Evolutionary conservation across 2,888 invertebrate species (phyloP).

Genomic region (Polyploca ridens): DNA sequence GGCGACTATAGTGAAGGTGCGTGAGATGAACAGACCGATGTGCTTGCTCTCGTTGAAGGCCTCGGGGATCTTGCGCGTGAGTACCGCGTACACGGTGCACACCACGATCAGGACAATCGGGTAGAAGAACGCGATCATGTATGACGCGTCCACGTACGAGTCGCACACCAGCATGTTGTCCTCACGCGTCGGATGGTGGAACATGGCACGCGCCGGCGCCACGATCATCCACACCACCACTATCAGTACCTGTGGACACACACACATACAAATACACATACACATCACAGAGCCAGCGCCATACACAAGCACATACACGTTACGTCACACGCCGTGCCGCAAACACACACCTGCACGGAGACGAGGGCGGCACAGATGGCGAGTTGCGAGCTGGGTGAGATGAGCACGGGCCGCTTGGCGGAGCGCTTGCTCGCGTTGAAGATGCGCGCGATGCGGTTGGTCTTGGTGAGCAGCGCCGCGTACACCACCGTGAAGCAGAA

Average conservation of each 20-base stretch:
- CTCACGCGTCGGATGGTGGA: conserved; percentile 94
- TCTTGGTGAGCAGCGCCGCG: conserved; percentile 98
- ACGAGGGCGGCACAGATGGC: conserved; percentile 92
- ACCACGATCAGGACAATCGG: conserved; percentile 94
- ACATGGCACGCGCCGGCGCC: conserved; percentile 95
- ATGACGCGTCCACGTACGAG: conserved; percentile 95
- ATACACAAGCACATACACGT: background rate
- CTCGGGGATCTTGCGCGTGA: conserved; percentile 97
- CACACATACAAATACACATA: background rate
- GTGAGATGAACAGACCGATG: conserved; percentile 85
- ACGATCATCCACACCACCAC: conserved; percentile 95
- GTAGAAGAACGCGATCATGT: conserved; percentile 96
- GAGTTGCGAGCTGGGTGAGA: conserved; percentile 95
- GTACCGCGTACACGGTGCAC: conserved; percentile 97
- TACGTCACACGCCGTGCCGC: conserved; percentile 59
- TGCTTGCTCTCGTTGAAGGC: conserved; percentile 99
- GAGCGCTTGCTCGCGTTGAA: conserved; percentile 98
- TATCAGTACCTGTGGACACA: conserved; percentile 86
- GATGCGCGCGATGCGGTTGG: conserved; percentile 97
- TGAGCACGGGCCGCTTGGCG: conserved; percentile 96
- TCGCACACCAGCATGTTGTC: conserved; percentile 96
- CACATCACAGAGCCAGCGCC: background rate
- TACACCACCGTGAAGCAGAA: conserved; percentile 99
- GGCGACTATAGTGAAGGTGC: background rate
- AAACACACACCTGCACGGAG: conserved; percentile 48